A percentile compares a stretch with the other conserved stretches of the same genome.
phyloP scores from a whole-genome alignment of 2,113 vertebrate species.

The Lophura nycthemera region DNA sequence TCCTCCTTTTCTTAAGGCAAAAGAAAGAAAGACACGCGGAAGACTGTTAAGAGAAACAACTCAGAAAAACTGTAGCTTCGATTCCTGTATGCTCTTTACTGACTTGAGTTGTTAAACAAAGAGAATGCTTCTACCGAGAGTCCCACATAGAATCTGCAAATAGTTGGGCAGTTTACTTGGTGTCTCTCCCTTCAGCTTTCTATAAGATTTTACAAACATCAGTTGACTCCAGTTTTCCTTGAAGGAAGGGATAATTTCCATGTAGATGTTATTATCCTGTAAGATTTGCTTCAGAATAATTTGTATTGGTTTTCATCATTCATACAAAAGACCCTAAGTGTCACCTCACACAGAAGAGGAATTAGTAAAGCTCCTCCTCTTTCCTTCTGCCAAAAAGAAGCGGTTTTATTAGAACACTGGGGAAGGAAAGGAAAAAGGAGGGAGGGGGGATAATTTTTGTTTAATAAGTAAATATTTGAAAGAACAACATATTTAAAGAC shows the following conservation, averaged over 20 bases:
- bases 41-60: conserved; percentile 41
- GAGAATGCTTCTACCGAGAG: background rate
- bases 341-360: background rate
- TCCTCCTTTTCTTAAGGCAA: background rate
- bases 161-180: conserved; percentile 27
- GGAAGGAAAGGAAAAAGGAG: background rate
- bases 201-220: conserved; percentile 5
- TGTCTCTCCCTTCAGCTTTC: conserved; percentile 6
- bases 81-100: conserved; percentile 32
- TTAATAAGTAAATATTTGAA: conserved; percentile 64
- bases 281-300: background rate
- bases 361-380: conserved; percentile 18
- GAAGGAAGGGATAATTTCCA: background rate
- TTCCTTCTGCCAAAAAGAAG: background rate
- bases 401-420: conserved; percentile 1
- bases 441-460: background rate
- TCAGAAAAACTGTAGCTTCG: conserved; percentile 21
- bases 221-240: background rate
- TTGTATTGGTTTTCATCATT: conserved; percentile 11
- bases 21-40: conserved; percentile 21
- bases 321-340: conserved; percentile 1
- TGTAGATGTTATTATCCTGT: conserved; percentile 1
- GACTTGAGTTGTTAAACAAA: conserved; percentile 54
- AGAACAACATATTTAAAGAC: conserved; percentile 61
- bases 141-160: conserved; percentile 32